Conservation (phyloP, 2,797 vertebrate genomes). For the Xiphophorus birchmanni region DNA sequence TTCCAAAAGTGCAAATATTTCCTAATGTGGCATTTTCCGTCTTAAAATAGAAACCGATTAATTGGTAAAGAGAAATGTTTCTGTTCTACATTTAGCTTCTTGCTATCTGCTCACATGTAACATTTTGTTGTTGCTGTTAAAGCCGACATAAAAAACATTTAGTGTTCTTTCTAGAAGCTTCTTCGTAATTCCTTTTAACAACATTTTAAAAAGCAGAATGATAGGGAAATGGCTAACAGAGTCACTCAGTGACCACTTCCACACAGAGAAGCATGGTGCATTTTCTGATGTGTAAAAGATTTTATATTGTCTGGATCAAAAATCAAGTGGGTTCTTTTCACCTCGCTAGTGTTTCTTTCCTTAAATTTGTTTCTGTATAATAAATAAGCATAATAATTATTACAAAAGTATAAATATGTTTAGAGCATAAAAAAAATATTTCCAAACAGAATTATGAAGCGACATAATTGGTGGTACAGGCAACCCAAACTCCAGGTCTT, state of each 20-base stretch:
- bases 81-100: neutral
- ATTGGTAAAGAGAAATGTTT: too few species aligned
- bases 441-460: neutral
- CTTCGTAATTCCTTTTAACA: neutral
- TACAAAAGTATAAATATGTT: too few species aligned
- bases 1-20: neutral
- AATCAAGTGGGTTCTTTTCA: neutral
- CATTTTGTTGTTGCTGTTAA: neutral
- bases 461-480: neutral
- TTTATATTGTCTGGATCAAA: neutral
- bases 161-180: neutral
- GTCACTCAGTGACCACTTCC: neutral
- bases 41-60: neutral
- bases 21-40: neutral
- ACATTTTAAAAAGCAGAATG: neutral
- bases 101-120: neutral
- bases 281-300: neutral
- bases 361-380: neutral
- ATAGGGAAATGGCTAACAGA: neutral
- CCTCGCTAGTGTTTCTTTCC: neutral
- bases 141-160: neutral
- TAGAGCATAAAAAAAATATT: neutral
- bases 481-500: constrained; percentile 30
- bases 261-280: neutral
- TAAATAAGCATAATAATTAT: neutral